A percentile compares a stretch with the other conserved stretches of the same genome.
Evolutionary conservation across 2,888 invertebrate genomes (phyloP).

Genomic region (Mantis religiosa): DNA sequence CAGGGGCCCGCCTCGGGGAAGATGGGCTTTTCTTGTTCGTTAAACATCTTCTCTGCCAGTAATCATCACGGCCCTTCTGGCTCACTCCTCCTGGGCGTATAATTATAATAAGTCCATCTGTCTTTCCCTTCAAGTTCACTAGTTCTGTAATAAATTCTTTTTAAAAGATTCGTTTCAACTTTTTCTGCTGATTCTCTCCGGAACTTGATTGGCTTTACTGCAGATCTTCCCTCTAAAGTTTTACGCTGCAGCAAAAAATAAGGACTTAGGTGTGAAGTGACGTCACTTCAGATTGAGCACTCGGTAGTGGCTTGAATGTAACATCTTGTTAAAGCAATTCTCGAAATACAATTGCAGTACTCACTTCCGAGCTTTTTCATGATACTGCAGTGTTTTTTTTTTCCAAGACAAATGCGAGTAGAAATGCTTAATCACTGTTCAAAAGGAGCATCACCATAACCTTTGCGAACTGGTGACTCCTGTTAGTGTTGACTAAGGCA

Average conservation of each 20-base stretch:
- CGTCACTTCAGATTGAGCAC: background rate
- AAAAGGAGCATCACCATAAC: too few relatives aligned
- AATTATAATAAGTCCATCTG: background rate
- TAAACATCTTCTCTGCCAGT: background rate
- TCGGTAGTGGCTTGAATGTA: background rate
- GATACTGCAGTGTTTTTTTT: too few relatives aligned
- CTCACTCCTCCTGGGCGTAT: background rate
- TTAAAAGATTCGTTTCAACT: background rate
- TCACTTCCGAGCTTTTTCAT: too few relatives aligned
- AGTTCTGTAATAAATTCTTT: background rate
- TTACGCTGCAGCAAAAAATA: background rate
- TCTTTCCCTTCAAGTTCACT: background rate
- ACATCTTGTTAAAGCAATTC: too few relatives aligned
- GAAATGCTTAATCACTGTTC: too few relatives aligned
- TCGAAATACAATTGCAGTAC: too few relatives aligned
- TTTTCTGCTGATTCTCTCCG: background rate
- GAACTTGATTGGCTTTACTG: background rate
- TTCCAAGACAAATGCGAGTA: too few relatives aligned
- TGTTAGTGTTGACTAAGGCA: too few relatives aligned
- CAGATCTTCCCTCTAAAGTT: background rate
- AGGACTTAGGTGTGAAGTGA: background rate
- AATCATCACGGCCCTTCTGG: background rate
- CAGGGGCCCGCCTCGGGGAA: background rate
- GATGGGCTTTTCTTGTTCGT: background rate
- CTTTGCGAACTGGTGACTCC: too few relatives aligned